Evolutionary conservation across 1,140 invertebrate genomes (phyloP), one percentile per base, ranked within the genome.

Genomic region (Saccostrea echinata): DNA sequence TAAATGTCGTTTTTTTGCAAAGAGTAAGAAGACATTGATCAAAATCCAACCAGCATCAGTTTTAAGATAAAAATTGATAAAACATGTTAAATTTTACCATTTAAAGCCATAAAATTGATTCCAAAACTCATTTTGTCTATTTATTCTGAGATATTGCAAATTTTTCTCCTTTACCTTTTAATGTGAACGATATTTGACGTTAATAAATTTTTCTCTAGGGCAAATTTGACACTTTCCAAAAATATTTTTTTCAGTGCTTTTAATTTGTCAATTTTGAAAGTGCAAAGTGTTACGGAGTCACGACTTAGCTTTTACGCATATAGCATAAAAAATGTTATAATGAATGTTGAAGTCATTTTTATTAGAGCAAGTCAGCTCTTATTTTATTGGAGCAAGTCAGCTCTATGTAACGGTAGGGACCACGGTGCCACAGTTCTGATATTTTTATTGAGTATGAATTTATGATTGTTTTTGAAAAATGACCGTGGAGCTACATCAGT

Each of bases 251-350:
- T 61, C 8, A 8, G n/a, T 61, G 18, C 18, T 24, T 30, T 4
- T 76, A 30, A 76, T 76, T 76, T 76, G 68, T 76, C 68, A 76
- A 76, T 30, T 13, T 33, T 76, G 64, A 76, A 30, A 33, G 68
- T 71, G 27, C 24, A 76, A 76, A 16, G 27, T 33, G 24, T 76
- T 35, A 33, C 13, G 30, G 4, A 16, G 16, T 76, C 27, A 30
- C 68, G 27, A 76, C 27, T 13, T 18, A 1, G 2, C 12, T 27
- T 76, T 6, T 11, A 16, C 33, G 68, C 68, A 76, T 27, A 12
- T 6, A 30, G 16, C 8, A 33, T 35, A 12, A 13, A 76, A 61
- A 21, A 18, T 21, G 16, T 21, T 61, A 18, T 21, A 21, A 61
- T 21, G n/a, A 61, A 61, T 4, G 16, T 61, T 61, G 18, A 61